These are phyloP conservation scores for Agrotis exclamationis DNA, from an alignment of 2,888 invertebrate species.

Conservation along the genomic window DNA sequence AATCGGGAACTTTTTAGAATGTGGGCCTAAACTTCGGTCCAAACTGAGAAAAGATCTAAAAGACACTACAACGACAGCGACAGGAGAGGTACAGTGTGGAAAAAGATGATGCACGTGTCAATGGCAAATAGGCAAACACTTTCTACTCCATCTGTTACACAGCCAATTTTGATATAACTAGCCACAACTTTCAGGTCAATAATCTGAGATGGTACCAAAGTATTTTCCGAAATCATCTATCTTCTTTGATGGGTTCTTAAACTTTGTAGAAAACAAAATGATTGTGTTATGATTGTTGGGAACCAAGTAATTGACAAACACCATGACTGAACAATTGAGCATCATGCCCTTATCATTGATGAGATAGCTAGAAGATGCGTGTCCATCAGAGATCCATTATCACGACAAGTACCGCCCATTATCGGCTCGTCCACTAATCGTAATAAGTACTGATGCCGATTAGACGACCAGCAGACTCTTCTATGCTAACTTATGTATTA, in stretches of 20 bases:
- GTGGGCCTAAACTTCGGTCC: too few species aligned
- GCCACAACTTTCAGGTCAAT: not conserved
- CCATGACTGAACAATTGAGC: not conserved
- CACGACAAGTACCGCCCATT: conserved; percentile 28
- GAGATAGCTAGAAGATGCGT: conserved; percentile 40
- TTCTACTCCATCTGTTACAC: not conserved
- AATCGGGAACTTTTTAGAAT: too few species aligned
- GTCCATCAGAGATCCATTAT: conserved; percentile 47
- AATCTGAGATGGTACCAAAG: not conserved
- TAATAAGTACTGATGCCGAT: conserved; percentile 33
- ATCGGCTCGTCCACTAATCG: conserved; percentile 43
- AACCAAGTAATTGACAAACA: too few species aligned
- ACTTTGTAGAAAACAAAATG: too few species aligned
- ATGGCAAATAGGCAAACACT: too few species aligned
- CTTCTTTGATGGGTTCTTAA: too few species aligned
- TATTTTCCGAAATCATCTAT: too few species aligned
- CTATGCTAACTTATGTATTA: not conserved
- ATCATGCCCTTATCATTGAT: conserved; percentile 35
- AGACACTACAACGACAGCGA: too few species aligned
- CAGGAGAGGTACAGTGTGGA: too few species aligned
- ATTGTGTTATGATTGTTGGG: not conserved
- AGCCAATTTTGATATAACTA: not conserved
- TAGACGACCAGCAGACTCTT: conserved; percentile 7
- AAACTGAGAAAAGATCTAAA: too few species aligned
- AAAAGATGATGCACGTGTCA: too few species aligned